phyloP scores from a whole-genome alignment of 1,140 invertebrate species.

The Cotesia vestalis region DNA sequence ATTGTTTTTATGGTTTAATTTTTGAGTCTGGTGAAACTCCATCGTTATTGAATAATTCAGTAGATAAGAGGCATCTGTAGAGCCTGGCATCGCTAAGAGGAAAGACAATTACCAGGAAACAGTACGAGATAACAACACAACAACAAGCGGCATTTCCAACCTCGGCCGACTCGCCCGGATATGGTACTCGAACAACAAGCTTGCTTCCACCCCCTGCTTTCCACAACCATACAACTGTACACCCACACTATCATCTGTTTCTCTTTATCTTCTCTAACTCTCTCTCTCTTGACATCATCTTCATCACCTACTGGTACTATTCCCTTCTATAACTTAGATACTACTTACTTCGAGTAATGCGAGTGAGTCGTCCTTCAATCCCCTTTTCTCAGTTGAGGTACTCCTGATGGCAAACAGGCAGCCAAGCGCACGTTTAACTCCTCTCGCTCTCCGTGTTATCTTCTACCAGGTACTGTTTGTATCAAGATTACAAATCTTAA shows the following conservation, averaged over 20 bases:
- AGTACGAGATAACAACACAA: slow-evolving; percentile 53
- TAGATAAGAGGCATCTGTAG: slow-evolving; percentile 48
- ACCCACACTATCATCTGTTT: slow-evolving; percentile 10
- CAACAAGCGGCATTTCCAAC: slow-evolving; percentile 45
- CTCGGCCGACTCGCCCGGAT: slow-evolving; percentile 42
- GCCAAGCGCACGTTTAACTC: slow-evolving; percentile 17
- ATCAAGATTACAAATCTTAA: slow-evolving; percentile 8
- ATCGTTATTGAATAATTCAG: slow-evolving; percentile 54
- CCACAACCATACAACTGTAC: slow-evolving; percentile 14
- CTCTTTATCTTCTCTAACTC: background rate
- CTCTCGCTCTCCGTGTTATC: slow-evolving; percentile 18
- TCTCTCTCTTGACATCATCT: too few relatives aligned
- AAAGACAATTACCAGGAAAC: slow-evolving; percentile 56
- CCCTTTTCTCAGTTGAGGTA: background rate
- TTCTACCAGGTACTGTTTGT: background rate
- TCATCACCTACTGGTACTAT: too few relatives aligned
- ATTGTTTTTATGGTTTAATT: slow-evolving; percentile 26
- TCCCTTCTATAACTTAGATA: background rate
- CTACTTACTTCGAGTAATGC: background rate
- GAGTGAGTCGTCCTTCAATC: too few relatives aligned
- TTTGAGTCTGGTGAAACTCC: slow-evolving; percentile 32
- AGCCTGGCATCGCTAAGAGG: slow-evolving; percentile 44
- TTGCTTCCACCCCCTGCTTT: slow-evolving; percentile 28
- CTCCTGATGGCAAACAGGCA: slow-evolving; percentile 5
- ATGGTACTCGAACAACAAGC: slow-evolving; percentile 46